These are phyloP conservation scores for Labrus mixtus DNA, from an alignment of 2,113 vertebrate species.

Conservation along the genomic window DNA sequence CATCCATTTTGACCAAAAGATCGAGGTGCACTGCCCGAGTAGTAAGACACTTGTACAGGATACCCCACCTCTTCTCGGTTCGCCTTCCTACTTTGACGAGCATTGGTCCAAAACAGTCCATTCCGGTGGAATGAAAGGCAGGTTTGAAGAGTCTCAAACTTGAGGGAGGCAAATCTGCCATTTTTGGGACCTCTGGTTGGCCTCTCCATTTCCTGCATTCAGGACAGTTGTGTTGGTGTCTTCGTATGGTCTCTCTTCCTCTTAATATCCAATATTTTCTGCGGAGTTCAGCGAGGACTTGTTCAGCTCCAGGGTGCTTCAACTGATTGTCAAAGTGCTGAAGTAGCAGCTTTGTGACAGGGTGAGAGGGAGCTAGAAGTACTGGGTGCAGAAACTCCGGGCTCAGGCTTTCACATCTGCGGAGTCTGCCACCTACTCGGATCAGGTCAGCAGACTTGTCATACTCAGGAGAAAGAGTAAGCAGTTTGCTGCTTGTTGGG, in stretches of 20 bases:
- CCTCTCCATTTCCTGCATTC: too few species aligned
- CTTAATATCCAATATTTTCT: constrained; percentile 6
- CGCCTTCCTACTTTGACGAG: background rate
- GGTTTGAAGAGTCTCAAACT: too few species aligned
- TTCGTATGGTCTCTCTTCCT: constrained; percentile 1
- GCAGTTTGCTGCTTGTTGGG: background rate
- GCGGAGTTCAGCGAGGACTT: constrained; percentile 24
- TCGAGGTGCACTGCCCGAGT: too few species aligned
- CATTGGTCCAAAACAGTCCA: constrained; percentile 3
- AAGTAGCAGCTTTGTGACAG: constrained; percentile 13
- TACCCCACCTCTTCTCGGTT: too few species aligned
- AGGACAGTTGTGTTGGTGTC: constrained; percentile 13
- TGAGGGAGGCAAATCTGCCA: background rate
- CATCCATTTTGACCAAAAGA: background rate
- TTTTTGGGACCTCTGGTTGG: too few species aligned
- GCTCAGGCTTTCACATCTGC: background rate
- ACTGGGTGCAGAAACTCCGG: constrained; percentile 10
- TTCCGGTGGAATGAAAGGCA: background rate
- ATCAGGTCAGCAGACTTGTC: constrained; percentile 1
- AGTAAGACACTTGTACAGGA: too few species aligned
- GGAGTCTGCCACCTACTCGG: constrained; percentile 7
- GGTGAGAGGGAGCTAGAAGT: constrained; percentile 14
- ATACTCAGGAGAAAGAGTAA: constrained; percentile 26
- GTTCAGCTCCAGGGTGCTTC: constrained; percentile 6
- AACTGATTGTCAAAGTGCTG: constrained; percentile 1